These are phyloP conservation scores for Cephus pygmeus DNA, from an alignment of 2,888 invertebrate species.

Conservation along the genomic window DNA sequence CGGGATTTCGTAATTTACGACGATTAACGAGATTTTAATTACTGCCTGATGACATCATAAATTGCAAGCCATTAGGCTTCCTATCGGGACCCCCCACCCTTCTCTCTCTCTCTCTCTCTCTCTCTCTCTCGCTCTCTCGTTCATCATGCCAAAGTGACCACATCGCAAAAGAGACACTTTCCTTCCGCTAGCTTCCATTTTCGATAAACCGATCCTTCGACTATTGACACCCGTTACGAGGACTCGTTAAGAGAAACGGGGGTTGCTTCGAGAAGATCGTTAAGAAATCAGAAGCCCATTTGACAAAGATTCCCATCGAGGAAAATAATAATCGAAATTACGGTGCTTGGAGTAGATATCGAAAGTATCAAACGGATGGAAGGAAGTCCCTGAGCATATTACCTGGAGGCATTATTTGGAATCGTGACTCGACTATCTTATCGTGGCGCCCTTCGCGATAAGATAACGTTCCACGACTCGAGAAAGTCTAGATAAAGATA, in stretches of 20 bases:
- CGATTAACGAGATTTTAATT: conserved; percentile 52
- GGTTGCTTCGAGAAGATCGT: not conserved
- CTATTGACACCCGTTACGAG: not conserved
- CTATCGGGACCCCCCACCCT: not conserved
- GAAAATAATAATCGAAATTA: not conserved
- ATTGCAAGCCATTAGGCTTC: conserved; percentile 30
- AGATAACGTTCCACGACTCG: conserved; percentile 9
- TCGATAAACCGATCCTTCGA: not conserved
- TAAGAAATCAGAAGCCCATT: not conserved
- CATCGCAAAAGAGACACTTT: not conserved
- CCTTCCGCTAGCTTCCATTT: not conserved
- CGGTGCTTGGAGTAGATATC: not conserved
- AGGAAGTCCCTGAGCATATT: not conserved
- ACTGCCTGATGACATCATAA: conserved; percentile 39
- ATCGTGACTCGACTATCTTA: conserved; percentile 10
- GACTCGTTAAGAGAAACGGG: not conserved
- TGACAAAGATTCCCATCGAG: not conserved
- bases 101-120: not conserved
- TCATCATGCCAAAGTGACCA: not conserved
- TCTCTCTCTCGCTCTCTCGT: not conserved
- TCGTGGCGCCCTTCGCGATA: conserved; percentile 17
- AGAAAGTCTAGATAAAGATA: not conserved
- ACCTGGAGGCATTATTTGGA: not conserved
- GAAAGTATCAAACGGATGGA: not conserved
- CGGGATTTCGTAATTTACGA: not conserved